Percentiles rank a stretch among this genome's conserved stretches.
Conservation (phyloP, 2,797 vertebrate genomes). For the Hirundo rustica region DNA sequence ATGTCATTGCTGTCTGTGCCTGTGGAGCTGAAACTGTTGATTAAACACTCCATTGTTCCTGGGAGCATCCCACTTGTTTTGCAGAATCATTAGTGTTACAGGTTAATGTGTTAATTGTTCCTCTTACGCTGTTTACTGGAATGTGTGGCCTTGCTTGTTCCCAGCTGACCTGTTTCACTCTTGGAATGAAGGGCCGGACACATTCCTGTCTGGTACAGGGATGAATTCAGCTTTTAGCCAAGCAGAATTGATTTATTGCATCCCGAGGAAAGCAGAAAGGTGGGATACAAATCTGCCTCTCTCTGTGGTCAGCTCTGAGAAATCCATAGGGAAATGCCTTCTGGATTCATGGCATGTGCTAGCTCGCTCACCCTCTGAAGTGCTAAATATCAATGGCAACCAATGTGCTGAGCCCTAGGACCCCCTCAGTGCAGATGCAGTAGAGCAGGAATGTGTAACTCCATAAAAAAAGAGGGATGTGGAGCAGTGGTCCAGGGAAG, state of each 20-base stretch:
- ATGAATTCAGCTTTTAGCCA: slow-evolving; percentile 7
- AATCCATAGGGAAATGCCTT: neutral
- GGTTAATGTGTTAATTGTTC: slow-evolving; percentile 33
- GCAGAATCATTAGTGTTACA: neutral
- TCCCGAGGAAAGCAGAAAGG: neutral
- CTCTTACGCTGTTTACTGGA: neutral
- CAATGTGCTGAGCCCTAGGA: neutral
- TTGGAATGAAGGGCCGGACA: neutral
- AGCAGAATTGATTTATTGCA: neutral
- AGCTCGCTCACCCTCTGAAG: neutral
- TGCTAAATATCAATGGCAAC: neutral
- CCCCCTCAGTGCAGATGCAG: neutral
- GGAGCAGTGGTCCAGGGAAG: neutral
- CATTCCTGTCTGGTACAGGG: neutral
- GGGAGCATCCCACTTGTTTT: neutral
- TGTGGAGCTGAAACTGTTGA: neutral
- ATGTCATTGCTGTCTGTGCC: neutral
- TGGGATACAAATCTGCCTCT: neutral
- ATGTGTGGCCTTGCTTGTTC: neutral
- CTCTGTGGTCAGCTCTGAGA: neutral
- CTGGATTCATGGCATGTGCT: neutral
- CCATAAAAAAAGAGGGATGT: neutral
- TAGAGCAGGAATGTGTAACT: neutral
- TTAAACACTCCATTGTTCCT: neutral
- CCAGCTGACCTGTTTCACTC: neutral